Percentiles rank a stretch among this genome's conserved stretches.
phyloP scores from a whole-genome alignment of 2,797 vertebrate species.

The Danio kyathit region DNA sequence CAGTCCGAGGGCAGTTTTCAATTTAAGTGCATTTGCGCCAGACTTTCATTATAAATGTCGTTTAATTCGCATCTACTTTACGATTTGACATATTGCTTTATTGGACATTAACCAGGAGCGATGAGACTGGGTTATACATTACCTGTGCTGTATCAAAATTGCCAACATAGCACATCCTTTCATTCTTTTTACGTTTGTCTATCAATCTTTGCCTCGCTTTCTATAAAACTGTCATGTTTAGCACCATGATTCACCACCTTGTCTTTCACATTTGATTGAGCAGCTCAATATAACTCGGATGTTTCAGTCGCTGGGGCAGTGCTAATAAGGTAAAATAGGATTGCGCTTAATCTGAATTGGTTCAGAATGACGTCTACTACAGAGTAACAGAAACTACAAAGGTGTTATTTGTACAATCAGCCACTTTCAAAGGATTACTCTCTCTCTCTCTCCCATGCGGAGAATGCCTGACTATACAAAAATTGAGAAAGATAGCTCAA shows the following conservation, averaged over 20 bases:
- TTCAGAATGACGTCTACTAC: not conserved
- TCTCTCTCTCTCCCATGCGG: not conserved
- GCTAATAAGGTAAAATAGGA: not conserved
- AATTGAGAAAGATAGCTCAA: conserved; percentile 7
- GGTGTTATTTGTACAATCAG: conserved; percentile 5
- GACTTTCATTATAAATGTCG: conserved; percentile 11
- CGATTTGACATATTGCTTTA: conserved; percentile 8
- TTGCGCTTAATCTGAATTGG: not conserved
- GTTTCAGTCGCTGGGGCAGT: not conserved
- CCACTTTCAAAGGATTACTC: not conserved
- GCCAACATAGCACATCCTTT: conserved; percentile 12
- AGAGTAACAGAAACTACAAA: not conserved
- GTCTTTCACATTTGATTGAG: not conserved
- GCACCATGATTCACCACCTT: not conserved
- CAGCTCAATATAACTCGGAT: conserved; percentile 8
- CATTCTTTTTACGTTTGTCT: conserved; percentile 17
- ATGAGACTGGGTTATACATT: conserved; percentile 8
- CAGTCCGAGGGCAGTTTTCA: not conserved
- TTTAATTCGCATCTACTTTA: conserved; percentile 1
- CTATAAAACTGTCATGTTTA: conserved; percentile 25
- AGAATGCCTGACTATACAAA: conserved; percentile 13
- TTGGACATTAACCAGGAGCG: conserved; percentile 13
- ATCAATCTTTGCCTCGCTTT: not conserved
- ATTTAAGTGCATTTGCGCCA: conserved; percentile 34
- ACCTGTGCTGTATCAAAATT: conserved; percentile 26